Conservation (phyloP, 2,113 vertebrate species). For the Acanthisitta chloris region DNA sequence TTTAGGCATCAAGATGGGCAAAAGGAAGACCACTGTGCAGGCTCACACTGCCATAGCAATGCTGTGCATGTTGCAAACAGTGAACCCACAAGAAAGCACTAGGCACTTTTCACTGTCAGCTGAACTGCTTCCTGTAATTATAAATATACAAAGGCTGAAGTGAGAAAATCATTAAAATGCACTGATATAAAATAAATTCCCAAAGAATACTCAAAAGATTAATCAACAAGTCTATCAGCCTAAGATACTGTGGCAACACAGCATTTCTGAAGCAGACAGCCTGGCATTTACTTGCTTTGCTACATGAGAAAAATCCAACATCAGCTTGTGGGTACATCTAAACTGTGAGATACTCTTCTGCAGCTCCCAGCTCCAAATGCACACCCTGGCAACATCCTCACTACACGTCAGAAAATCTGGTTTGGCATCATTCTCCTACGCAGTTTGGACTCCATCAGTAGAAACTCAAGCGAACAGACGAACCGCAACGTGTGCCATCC, state of each 20-base stretch:
- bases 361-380: constrained; percentile 7
- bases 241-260: background rate
- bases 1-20: background rate
- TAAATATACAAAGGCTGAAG: constrained; percentile 11
- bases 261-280: background rate
- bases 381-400: background rate
- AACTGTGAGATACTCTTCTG: background rate
- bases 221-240: background rate
- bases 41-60: background rate
- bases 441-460: background rate
- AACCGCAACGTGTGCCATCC: background rate
- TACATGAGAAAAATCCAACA: background rate
- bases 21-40: background rate
- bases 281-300: background rate
- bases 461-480: background rate
- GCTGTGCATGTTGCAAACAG: background rate
- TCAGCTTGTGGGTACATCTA: background rate
- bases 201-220: background rate
- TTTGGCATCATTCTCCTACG: background rate
- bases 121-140: constrained; percentile 9
- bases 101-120: background rate
- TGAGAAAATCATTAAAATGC: background rate
- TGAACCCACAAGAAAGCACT: constrained; percentile 22
- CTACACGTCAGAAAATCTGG: background rate
- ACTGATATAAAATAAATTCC: background rate